A percentile compares a stretch with the other conserved stretches of the same genome.
phyloP scores from a whole-genome alignment of 2,113 vertebrate genomes.

The Cygnus atratus region DNA sequence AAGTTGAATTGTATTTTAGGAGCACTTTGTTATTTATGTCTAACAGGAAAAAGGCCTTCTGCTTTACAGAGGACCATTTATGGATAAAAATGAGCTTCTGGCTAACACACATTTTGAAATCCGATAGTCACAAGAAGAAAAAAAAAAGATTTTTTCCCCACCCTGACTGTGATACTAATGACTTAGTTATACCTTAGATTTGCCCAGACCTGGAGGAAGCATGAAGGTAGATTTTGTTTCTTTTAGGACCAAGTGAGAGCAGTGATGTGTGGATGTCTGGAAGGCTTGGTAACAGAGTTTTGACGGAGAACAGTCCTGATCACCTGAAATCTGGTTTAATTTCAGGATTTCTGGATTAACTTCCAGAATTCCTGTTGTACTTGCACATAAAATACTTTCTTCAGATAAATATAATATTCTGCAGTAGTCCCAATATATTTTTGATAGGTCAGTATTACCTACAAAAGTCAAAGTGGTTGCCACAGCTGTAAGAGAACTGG shows the following conservation, averaged over 20 bases:
- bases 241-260: background rate
- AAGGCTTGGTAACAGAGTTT: background rate
- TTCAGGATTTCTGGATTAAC: background rate
- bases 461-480: background rate
- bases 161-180: background rate
- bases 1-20: background rate
- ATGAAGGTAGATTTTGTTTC: background rate
- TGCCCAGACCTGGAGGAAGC: background rate
- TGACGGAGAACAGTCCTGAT: background rate
- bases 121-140: background rate
- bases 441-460: background rate
- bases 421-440: background rate
- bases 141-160: background rate
- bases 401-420: background rate
- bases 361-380: background rate
- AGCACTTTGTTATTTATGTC: background rate
- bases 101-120: background rate
- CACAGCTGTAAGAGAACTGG: background rate
- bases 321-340: background rate
- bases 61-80: background rate
- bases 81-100: background rate
- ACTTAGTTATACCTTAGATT: background rate
- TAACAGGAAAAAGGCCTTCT: background rate
- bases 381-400: background rate
- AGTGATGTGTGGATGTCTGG: rapidly evolving